Percentiles rank a stretch among this genome's conserved stretches.
These are phyloP conservation scores for Plagiodera versicolora DNA, from an alignment of 2,888 invertebrate species.

Conservation along the genomic window DNA sequence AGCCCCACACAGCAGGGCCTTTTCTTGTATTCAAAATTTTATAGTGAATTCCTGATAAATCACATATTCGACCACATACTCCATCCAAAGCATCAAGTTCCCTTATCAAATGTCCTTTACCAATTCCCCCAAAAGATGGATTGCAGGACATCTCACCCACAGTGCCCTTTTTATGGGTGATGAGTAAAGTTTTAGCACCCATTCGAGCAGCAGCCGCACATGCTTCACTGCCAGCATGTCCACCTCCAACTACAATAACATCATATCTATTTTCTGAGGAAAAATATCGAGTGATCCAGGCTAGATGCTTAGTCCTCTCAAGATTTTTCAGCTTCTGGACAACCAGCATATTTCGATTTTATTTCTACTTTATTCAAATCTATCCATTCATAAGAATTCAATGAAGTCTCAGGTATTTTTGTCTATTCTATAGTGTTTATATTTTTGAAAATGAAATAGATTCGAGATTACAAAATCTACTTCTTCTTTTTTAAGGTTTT, in stretches of 20 bases:
- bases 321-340: background rate
- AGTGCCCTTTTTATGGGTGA: conserved; percentile 82
- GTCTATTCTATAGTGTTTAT: too few relatives aligned
- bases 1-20: conserved; percentile 90
- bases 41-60: conserved; percentile 78
- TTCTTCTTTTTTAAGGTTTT: too few relatives aligned
- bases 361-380: too few relatives aligned
- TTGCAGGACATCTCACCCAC: conserved; percentile 93
- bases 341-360: background rate
- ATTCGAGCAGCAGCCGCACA: conserved; percentile 81
- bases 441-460: too few relatives aligned
- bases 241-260: conserved; percentile 86
- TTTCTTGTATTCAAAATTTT: conserved; percentile 76
- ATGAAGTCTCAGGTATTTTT: too few relatives aligned
- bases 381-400: too few relatives aligned
- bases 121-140: conserved; percentile 91
- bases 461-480: too few relatives aligned
- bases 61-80: conserved; percentile 78
- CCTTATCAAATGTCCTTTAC: conserved; percentile 84
- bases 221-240: conserved; percentile 90
- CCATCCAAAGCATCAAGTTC: conserved; percentile 90
- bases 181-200: conserved; percentile 75
- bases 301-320: background rate
- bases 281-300: conserved; percentile 8
- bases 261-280: conserved; percentile 55